Conservation (phyloP, 2,797 vertebrate genomes). For the Dermochelys coriacea region DNA sequence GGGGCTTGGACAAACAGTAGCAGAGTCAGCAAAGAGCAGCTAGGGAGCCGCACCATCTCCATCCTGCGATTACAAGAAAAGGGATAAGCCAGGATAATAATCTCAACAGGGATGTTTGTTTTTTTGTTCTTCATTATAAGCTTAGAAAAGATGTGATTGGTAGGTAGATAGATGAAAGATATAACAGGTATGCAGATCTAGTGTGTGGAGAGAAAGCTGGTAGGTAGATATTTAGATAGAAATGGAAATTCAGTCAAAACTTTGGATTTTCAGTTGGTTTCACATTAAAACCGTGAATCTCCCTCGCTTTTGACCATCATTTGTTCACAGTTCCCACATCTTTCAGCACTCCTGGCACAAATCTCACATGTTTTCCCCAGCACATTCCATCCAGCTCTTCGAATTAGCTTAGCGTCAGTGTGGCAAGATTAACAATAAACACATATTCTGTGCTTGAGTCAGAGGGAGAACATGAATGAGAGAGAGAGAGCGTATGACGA, state of each 20-base stretch:
- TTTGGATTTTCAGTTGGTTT: fast-evolving
- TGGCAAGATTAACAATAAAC: constrained; percentile 61
- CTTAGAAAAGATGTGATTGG: background rate
- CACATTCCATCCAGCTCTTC: background rate
- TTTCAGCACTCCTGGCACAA: background rate
- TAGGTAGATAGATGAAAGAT: too few relatives aligned
- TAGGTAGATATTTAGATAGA: background rate
- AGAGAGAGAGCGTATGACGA: constrained; percentile 12
- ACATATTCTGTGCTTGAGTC: constrained; percentile 57
- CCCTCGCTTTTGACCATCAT: fast-evolving
- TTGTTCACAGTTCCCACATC: background rate
- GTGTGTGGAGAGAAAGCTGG: background rate
- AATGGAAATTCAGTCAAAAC: background rate
- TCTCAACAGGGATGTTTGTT: background rate
- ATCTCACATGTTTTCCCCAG: background rate
- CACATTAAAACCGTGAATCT: fast-evolving
- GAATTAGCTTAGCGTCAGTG: constrained; percentile 62
- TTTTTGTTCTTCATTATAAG: background rate
- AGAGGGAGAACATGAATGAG: background rate
- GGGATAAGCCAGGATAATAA: background rate
- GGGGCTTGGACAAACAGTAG: background rate
- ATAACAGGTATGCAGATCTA: background rate
- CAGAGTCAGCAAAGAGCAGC: background rate
- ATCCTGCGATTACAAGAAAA: background rate
- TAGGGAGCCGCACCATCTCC: background rate